Evolutionary conservation across 2,888 invertebrate genomes (phyloP), one percentile per base, ranked within the genome.

Genomic region (Muscina levida): DNA sequence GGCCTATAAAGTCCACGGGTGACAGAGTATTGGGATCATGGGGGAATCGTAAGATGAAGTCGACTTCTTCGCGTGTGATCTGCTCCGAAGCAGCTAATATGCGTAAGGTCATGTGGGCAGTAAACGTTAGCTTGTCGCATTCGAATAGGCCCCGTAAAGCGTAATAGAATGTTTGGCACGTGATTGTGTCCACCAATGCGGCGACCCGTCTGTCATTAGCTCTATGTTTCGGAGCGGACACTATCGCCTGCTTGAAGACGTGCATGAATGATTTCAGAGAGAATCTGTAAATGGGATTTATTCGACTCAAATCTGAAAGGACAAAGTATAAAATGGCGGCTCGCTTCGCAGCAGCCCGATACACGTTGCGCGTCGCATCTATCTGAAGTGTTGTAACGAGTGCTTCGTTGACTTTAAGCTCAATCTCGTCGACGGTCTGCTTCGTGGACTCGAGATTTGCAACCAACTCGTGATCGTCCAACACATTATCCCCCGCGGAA

Each of bases 231-330:
- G 93, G 92, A 0, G 97, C 95, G 66, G 92, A 91, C 26, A 92
- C 92, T 65, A 98, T 93, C 1, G 98, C 97, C 80, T 96, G 95
- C 84, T 95, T 95, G 90, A 98, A 98, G 4, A 98, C 98, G 1
- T 95, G 94, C 89, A 95, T 97, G 91, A 98, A 98, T 0, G 98
- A 97, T 90, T 98, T 98, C 72, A 98, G 91, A 0, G 98, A 98
- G 91, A 98, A 98, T 89, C 98, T 97, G 89, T 98, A 98, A 88
- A 98, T 96, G 46, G 96, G 96, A 90, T 98, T 97, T 85, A 98
- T 98, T 89, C 96, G 96, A 91, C 94, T 93, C 59, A 98, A 91
- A 87, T 98, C 98, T 87, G 97, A 97, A 79, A 98, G 92, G 70
- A 98, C 97, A 89, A 98, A 98, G 90, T 98, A 98, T 0, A 98